Percentiles rank a stretch among this genome's conserved stretches.
Evolutionary conservation across 2,797 vertebrate species (phyloP).

Genomic region (Ctenopoma multispine): DNA sequence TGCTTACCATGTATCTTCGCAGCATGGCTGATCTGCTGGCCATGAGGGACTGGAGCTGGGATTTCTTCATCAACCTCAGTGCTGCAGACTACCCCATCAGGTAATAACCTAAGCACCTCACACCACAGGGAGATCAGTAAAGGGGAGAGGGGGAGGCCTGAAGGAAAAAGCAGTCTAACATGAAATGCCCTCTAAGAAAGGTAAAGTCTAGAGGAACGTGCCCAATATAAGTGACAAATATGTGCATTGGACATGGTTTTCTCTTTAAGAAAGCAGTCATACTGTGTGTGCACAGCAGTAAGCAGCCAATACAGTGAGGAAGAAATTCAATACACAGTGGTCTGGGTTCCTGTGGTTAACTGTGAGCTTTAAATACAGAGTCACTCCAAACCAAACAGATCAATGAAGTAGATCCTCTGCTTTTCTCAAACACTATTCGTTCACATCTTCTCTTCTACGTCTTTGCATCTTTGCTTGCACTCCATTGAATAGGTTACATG

Average conservation of each 20-base stretch:
- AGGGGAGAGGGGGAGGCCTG: neutral
- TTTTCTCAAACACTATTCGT: constrained; percentile 56
- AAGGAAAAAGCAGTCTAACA: neutral
- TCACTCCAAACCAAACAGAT: constrained; percentile 74
- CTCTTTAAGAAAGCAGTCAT: constrained; percentile 11
- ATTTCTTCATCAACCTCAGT: constrained; percentile 99
- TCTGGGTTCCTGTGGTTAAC: constrained; percentile 62
- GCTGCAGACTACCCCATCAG: constrained; percentile 98
- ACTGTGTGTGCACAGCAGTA: constrained; percentile 22
- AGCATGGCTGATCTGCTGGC: constrained; percentile 95
- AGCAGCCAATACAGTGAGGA: constrained; percentile 34
- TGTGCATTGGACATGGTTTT: constrained; percentile 4
- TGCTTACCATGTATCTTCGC: constrained; percentile 96
- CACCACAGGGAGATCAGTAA: neutral
- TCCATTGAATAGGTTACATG: constrained; percentile 73
- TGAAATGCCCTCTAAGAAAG: constrained; percentile 22
- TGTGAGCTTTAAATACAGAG: constrained; percentile 75
- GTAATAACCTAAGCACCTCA: constrained; percentile 78
- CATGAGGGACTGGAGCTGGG: constrained; percentile 97
- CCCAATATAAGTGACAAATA: constrained; percentile 30
- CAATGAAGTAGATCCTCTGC: constrained; percentile 67
- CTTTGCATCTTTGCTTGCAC: constrained; percentile 47
- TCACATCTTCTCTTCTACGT: constrained; percentile 56
- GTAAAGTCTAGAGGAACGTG: neutral
- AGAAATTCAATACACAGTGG: constrained; percentile 63